Evolutionary conservation across 1,140 invertebrate genomes (phyloP).

Genomic region (Papilio polyxenes): DNA sequence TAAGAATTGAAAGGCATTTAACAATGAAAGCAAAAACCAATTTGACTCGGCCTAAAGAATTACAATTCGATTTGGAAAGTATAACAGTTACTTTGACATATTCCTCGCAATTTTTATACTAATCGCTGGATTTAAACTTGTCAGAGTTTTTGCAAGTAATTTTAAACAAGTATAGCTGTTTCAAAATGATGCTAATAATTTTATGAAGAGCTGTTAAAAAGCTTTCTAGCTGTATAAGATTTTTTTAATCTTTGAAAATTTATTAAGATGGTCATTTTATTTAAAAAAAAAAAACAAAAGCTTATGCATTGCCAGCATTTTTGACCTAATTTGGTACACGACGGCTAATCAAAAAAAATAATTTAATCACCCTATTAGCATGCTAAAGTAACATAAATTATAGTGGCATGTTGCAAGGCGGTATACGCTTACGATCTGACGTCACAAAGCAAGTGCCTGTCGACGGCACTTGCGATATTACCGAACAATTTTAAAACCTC

Average conservation of each 20-base stretch:
- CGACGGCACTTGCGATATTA: conserved; percentile 23
- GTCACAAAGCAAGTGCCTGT: conserved; percentile 35
- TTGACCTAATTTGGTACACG: conserved; percentile 2
- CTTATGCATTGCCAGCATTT: not conserved
- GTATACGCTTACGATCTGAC: conserved; percentile 18
- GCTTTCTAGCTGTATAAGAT: not conserved
- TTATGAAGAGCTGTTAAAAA: no score
- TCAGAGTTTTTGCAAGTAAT: not conserved
- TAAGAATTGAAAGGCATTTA: not conserved
- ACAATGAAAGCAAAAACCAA: not conserved
- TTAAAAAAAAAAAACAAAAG: not conserved
- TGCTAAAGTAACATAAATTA: conserved; percentile 29
- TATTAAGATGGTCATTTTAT: not conserved
- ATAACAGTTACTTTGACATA: conserved; percentile 23
- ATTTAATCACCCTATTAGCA: conserved; percentile 30
- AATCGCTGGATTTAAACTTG: conserved; percentile 9
- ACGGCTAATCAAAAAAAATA: conserved; percentile 22
- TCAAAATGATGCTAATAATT: no score
- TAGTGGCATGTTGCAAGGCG: conserved; percentile 20
- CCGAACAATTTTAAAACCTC: conserved; percentile 29
- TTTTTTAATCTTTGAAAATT: not conserved
- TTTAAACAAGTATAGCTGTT: not conserved
- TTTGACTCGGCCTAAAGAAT: not conserved
- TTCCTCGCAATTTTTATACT: not conserved
- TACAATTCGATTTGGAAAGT: conserved; percentile 9